Base-by-base conservation (phyloP, 2,113 vertebrate species). In the Peromyscus polionotus region DNA sequence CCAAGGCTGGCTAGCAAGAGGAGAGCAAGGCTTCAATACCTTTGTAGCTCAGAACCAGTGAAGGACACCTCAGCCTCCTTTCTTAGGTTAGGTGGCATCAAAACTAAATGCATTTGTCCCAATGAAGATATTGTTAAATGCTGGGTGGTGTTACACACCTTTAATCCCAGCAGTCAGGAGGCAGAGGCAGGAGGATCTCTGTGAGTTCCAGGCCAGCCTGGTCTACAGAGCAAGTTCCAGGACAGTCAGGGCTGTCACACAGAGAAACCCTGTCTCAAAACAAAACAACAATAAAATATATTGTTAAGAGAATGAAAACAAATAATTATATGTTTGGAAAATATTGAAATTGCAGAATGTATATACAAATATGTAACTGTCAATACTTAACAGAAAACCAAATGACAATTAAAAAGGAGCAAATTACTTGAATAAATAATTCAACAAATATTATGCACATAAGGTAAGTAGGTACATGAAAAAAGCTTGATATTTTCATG, bases 11-110 rank as follows among this genome's bases (percentile, higher is more conserved):
- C 33, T 57, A 63, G 48, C 26, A 65, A 95, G 67, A 91, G 68
- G 57, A 13, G 28, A 14, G 89, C 57, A 26, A 88, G 81, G 22
- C 20, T 73, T 61, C 33, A 88, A 10, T 61, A 75, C 75, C n/a
- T 96, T 84, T 95, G 59, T 17, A 73, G 79, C 45, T 95, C 36
- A 92, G 68, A 39, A 57, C 91, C 77, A 54, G 13, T 19, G 24
- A 84, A 67, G 65, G 63, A 72, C 28, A 51, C 61, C 85, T 88
- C 0, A 28, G 45, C 4, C 33, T 90, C 22, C 48, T 96, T 86
- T 84, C 89, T 65, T 86, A 63, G 45, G 72, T 70, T 65, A 83
- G 7, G 48, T 19, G 61, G 61, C 6, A 54, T 39, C 45, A 70
- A 80, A 94, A 80, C 57, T 7, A 42, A 93, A 72, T 59, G 39